Evolutionary conservation across 2,888 invertebrate species (phyloP).

Genomic region (Diabrotica balteata): DNA sequence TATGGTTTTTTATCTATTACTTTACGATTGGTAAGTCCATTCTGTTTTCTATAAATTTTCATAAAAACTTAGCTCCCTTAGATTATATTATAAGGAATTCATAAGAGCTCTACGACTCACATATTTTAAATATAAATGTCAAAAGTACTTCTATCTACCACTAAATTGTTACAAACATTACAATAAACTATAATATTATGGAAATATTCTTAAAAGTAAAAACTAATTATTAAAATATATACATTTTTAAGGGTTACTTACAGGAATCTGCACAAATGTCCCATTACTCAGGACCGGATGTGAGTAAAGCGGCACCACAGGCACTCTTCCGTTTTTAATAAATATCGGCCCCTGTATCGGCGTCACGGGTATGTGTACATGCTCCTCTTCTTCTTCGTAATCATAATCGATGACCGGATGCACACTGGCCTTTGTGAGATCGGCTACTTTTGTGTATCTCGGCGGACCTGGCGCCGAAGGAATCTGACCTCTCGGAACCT

Average conservation of each 20-base stretch:
- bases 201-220: too few species aligned
- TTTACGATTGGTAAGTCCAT: too few species aligned
- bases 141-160: too few species aligned
- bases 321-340: constrained; percentile 83
- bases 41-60: too few species aligned
- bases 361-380: constrained; percentile 70
- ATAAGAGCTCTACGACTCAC: too few species aligned
- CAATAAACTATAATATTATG: too few species aligned
- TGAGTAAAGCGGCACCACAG: constrained; percentile 86
- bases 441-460: constrained; percentile 71
- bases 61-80: too few species aligned
- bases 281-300: constrained; percentile 87
- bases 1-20: too few species aligned
- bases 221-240: too few species aligned
- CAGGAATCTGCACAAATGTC: constrained; percentile 88
- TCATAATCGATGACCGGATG: constrained; percentile 79
- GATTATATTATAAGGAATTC: too few species aligned
- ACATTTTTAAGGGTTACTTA: constrained; percentile 63
- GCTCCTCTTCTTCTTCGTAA: constrained; percentile 69
- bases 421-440: constrained; percentile 65
- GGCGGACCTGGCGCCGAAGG: constrained; percentile 50
- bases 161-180: too few species aligned
- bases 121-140: too few species aligned
- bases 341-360: constrained; percentile 90
- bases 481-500: not conserved